phyloP scores from a whole-genome alignment of 2,797 vertebrate species.

The Hephaestus fuliginosus region DNA sequence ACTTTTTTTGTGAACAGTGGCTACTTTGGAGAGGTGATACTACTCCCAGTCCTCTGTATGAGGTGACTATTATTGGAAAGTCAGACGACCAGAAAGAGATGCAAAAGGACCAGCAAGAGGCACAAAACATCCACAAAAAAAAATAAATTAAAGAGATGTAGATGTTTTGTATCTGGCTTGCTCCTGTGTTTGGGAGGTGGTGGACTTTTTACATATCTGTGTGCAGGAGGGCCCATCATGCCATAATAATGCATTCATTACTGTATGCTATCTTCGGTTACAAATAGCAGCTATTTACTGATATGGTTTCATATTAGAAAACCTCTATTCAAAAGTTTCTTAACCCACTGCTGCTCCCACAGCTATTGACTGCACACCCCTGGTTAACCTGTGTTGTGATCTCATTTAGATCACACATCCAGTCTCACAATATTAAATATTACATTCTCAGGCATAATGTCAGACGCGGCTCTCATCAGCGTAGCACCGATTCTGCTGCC shows the following conservation, averaged over 20 bases:
- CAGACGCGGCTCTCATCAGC: conserved; percentile 18
- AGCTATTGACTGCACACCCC: neutral
- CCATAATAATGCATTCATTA: neutral
- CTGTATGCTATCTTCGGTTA: neutral
- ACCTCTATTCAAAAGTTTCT: conserved; percentile 6
- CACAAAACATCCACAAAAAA: no score
- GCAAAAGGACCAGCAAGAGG: neutral
- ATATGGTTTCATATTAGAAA: neutral
- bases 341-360: neutral
- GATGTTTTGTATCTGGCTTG: neutral
- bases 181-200: neutral
- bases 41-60: no score
- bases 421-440: conserved; percentile 14
- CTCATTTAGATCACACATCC: conserved; percentile 28
- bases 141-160: neutral
- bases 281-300: conserved; percentile 1
- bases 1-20: neutral
- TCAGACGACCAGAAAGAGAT: no score
- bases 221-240: neutral
- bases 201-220: neutral
- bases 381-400: conserved; percentile 23
- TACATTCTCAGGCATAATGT: conserved; percentile 22
- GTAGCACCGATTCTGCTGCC: conserved; percentile 4
- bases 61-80: no score
- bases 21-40: no score